Percentiles rank a stretch among this genome's conserved stretches.
phyloP scores from a whole-genome alignment of 2,888 invertebrate species.

The Lochmaea crataegi region DNA sequence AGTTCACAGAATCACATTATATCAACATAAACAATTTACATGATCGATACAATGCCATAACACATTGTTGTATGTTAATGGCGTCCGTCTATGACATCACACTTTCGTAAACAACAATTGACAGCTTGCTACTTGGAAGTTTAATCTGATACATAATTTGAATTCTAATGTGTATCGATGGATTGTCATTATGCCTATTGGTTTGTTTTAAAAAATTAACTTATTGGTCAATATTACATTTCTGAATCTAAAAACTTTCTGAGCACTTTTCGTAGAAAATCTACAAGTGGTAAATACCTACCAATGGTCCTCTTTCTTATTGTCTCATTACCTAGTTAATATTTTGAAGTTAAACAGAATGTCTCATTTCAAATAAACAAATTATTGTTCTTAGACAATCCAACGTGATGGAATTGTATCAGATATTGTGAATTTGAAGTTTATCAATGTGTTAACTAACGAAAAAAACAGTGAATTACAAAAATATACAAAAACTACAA shows the following conservation, averaged over 20 bases:
- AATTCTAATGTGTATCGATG: not conserved
- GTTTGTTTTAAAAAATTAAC: too few relatives aligned
- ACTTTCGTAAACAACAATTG: too few relatives aligned
- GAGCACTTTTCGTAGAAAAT: not conserved
- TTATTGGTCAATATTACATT: too few relatives aligned
- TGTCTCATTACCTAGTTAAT: not conserved
- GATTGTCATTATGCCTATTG: too few relatives aligned
- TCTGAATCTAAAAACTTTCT: too few relatives aligned
- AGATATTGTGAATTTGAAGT: not conserved
- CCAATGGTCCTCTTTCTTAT: not conserved
- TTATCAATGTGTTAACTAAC: constrained; percentile 21
- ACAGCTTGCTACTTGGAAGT: too few relatives aligned
- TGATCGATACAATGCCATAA: not conserved
- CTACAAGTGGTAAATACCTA: not conserved
- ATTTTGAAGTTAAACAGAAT: too few relatives aligned
- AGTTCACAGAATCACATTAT: not conserved
- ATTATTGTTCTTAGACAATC: not conserved
- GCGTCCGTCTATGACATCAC: too few relatives aligned
- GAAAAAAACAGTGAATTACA: constrained; percentile 36
- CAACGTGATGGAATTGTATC: not conserved
- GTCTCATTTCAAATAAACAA: not conserved
- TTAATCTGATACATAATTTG: too few relatives aligned
- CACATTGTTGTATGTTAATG: not conserved
- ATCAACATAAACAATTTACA: not conserved
- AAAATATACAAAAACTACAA: constrained; percentile 46